Evolutionary conservation across 2,888 invertebrate genomes (phyloP).

Genomic region (Rhogogaster chlorosoma): DNA sequence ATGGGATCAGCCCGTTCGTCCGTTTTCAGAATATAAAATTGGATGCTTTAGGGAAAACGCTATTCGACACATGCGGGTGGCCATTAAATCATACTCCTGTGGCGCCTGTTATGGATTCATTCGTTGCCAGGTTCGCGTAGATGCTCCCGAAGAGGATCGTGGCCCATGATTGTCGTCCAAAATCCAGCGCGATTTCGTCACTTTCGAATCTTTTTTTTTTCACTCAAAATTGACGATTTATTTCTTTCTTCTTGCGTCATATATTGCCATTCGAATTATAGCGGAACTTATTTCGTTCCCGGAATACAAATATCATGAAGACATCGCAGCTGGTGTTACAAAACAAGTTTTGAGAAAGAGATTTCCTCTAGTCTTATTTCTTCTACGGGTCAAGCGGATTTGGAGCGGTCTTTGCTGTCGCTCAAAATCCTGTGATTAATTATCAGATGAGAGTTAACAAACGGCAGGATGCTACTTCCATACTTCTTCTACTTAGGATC

Average conservation of each 20-base stretch:
- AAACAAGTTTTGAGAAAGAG: constrained; percentile 32
- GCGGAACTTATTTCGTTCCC: not conserved
- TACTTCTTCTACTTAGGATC: constrained; percentile 33
- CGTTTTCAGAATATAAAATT: constrained; percentile 50
- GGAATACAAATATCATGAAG: not conserved
- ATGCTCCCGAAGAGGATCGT: not conserved
- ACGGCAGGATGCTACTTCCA: constrained; percentile 48
- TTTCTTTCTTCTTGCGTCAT: not conserved
- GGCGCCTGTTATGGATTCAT: constrained; percentile 25
- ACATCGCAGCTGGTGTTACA: constrained; percentile 2
- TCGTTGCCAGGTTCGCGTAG: constrained; percentile 30
- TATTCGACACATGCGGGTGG: constrained; percentile 48
- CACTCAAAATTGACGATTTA: not conserved
- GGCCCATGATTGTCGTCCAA: not conserved
- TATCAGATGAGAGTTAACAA: constrained; percentile 48
- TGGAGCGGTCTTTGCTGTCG: constrained; percentile 42
- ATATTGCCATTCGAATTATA: not conserved
- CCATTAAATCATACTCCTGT: constrained; percentile 48
- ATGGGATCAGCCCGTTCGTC: constrained; percentile 51
- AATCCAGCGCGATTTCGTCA: not conserved
- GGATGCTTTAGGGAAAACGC: constrained; percentile 48
- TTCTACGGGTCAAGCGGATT: constrained; percentile 45
- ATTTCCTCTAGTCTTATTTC: constrained; percentile 26
- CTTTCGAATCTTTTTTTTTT: not conserved
- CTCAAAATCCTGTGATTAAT: constrained; percentile 50